Evolutionary conservation across 2,888 invertebrate species (phyloP).

Genomic region (Sinotaia quadrata): DNA sequence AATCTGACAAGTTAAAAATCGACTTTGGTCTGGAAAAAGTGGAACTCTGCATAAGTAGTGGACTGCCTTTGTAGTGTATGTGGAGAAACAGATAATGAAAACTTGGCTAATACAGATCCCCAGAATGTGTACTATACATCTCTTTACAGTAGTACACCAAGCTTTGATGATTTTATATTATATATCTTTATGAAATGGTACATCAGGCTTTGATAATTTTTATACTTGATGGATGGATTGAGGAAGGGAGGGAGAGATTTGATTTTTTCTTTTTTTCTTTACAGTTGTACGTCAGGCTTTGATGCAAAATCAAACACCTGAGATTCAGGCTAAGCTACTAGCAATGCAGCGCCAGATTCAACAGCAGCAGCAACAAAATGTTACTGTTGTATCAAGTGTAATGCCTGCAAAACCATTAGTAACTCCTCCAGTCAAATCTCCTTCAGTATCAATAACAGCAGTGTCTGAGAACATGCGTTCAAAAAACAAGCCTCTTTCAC

Average conservation of each 20-base stretch:
- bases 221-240: background rate
- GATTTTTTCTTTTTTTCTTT: background rate
- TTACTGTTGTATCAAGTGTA: slow-evolving; percentile 20
- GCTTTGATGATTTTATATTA: background rate
- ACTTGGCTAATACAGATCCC: too few species aligned
- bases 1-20: too few species aligned
- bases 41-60: too few species aligned
- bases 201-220: background rate
- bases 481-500: slow-evolving; percentile 55
- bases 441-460: slow-evolving; percentile 80
- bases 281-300: slow-evolving; percentile 92
- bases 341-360: slow-evolving; percentile 83
- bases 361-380: slow-evolving; percentile 44
- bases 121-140: background rate
- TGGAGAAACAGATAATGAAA: too few species aligned
- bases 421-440: background rate
- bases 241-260: background rate
- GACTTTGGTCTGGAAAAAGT: too few species aligned
- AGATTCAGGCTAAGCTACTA: slow-evolving; percentile 91
- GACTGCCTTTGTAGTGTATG: too few species aligned
- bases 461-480: slow-evolving; percentile 70
- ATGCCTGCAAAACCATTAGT: slow-evolving; percentile 15
- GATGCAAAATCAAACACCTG: slow-evolving; percentile 90
- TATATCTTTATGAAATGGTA: background rate
- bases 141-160: background rate